phyloP scores from a whole-genome alignment of 2,797 vertebrate genomes.

The Coluber constrictor region DNA sequence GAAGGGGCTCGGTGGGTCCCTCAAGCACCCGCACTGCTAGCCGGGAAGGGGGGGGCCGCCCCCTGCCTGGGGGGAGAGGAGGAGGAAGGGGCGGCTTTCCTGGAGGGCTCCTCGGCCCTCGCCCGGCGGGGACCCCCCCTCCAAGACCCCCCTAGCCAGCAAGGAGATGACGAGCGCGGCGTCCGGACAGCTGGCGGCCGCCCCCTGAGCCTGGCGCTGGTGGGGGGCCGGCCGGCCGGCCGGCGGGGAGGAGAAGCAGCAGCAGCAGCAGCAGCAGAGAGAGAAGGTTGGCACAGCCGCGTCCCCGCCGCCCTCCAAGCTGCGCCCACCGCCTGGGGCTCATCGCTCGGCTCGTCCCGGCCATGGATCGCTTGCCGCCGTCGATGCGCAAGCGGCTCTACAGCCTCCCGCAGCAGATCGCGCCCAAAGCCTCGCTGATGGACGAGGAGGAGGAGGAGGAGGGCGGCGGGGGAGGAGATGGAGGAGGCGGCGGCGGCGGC shows the following conservation, averaged over 20 bases:
- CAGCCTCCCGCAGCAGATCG: conserved; percentile 96
- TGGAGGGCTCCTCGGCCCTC: conserved; percentile 19
- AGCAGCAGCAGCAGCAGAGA: not conserved
- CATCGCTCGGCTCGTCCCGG: conserved; percentile 44
- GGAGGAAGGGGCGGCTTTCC: conserved; percentile 52
- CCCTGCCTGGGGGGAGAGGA: conserved; percentile 40
- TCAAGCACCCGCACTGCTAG: conserved; percentile 32
- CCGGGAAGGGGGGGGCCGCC: not conserved
- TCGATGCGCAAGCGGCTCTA: conserved; percentile 99
- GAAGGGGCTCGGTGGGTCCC: not conserved
- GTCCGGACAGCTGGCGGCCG: conserved; percentile 48
- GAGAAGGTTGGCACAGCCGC: conserved; percentile 11
- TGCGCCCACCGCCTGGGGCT: not conserved
- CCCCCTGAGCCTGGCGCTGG: conserved; percentile 34
- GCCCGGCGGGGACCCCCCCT: conserved; percentile 29
- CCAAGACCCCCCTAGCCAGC: conserved; percentile 40
- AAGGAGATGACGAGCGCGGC: conserved; percentile 31
- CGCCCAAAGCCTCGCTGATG: conserved; percentile 90
- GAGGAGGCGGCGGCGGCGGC: conserved; percentile 75
- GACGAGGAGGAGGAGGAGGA: conserved; percentile 74
- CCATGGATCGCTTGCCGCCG: conserved; percentile 94
- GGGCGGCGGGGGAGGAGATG: conserved; percentile 29
- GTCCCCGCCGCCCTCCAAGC: not conserved
- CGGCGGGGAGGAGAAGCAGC: not conserved
- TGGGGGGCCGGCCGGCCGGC: not conserved